Evolutionary conservation across 92 coral and sea anemone genomes (phyloP).

Genomic region (Siderastrea radians): DNA sequence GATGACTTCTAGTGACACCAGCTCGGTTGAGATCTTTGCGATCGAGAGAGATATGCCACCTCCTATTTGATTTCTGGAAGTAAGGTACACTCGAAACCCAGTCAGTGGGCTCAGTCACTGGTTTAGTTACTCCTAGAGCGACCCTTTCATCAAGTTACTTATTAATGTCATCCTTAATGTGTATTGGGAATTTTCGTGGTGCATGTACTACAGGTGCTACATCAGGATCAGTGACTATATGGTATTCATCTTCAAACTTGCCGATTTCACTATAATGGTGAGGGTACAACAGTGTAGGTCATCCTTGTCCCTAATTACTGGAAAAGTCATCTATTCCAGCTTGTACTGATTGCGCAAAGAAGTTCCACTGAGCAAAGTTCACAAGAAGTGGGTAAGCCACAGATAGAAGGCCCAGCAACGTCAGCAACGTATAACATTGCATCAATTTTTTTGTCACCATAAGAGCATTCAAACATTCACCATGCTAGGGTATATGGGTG

Average conservation of each 20-base stretch:
- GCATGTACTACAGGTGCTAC: slow-evolving; percentile 40
- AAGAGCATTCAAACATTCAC: slow-evolving; percentile 7
- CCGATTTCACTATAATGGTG: slow-evolving; percentile 34
- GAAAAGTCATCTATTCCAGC: not conserved
- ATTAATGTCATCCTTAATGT: slow-evolving; percentile 24
- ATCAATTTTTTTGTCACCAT: not conserved
- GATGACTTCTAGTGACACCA: slow-evolving; percentile 54
- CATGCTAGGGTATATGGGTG: slow-evolving; percentile 30
- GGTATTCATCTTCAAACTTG: slow-evolving; percentile 48
- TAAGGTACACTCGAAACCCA: slow-evolving; percentile 35
- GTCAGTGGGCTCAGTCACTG: slow-evolving; percentile 14
- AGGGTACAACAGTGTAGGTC: slow-evolving; percentile 24
- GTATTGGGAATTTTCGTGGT: slow-evolving; percentile 29
- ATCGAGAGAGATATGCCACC: slow-evolving; percentile 37
- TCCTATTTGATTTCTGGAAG: slow-evolving; percentile 3
- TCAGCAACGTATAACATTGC: slow-evolving; percentile 49
- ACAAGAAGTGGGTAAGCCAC: slow-evolving; percentile 45
- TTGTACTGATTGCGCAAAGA: slow-evolving; percentile 10
- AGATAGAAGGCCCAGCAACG: slow-evolving; percentile 49
- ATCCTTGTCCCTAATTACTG: not conserved
- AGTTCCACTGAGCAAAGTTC: slow-evolving; percentile 38
- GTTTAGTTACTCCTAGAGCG: slow-evolving; percentile 16
- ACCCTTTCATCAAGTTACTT: slow-evolving; percentile 16
- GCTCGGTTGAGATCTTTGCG: slow-evolving; percentile 45
- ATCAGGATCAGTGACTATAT: slow-evolving; percentile 38